A percentile compares a stretch with the other conserved stretches of the same genome.
These are phyloP conservation scores for Micropterix aruncella DNA, from an alignment of 2,888 invertebrate species.

Conservation along the genomic window DNA sequence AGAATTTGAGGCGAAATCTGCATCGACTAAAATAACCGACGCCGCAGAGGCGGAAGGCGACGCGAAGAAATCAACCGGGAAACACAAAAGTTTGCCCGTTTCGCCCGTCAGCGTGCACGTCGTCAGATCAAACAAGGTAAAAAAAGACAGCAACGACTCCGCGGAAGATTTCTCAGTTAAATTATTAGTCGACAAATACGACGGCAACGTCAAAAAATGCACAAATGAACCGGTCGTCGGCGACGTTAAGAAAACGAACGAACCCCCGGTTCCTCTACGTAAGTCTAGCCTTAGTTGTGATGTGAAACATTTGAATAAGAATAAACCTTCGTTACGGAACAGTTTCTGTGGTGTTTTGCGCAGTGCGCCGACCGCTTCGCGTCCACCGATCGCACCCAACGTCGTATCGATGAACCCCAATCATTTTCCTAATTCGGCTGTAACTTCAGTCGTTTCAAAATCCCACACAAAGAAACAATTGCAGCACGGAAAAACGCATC, in stretches of 20 bases:
- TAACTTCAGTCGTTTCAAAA: slow-evolving; percentile 54
- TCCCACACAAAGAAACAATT: slow-evolving; percentile 67
- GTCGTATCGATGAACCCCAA: slow-evolving; percentile 26
- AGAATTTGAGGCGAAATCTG: slow-evolving; percentile 72
- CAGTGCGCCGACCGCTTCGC: slow-evolving; percentile 15
- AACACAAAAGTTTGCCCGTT: slow-evolving; percentile 40
- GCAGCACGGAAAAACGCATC: slow-evolving; percentile 88
- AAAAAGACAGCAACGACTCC: slow-evolving; percentile 15
- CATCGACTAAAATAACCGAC: slow-evolving; percentile 15
- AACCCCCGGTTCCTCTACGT: slow-evolving; percentile 19
- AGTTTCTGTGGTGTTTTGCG: slow-evolving; percentile 19
- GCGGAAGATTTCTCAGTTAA: slow-evolving; percentile 57
- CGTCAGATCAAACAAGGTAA: slow-evolving; percentile 19
- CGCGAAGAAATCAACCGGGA: slow-evolving; percentile 15
- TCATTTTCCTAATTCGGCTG: slow-evolving; percentile 42
- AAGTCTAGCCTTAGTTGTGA: slow-evolving; percentile 19
- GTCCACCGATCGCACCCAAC: slow-evolving; percentile 27
- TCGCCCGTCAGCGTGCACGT: slow-evolving; percentile 49
- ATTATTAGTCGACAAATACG: slow-evolving; percentile 64
- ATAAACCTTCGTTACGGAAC: slow-evolving; percentile 15
- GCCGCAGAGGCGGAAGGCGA: slow-evolving; percentile 11
- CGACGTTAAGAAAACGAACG: slow-evolving; percentile 15
- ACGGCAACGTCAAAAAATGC: slow-evolving; percentile 19
- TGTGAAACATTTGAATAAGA: slow-evolving; percentile 10
- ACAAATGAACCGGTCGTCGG: slow-evolving; percentile 9